Conservation (phyloP, 2,797 vertebrate species). For the Sebastes nivosus region DNA sequence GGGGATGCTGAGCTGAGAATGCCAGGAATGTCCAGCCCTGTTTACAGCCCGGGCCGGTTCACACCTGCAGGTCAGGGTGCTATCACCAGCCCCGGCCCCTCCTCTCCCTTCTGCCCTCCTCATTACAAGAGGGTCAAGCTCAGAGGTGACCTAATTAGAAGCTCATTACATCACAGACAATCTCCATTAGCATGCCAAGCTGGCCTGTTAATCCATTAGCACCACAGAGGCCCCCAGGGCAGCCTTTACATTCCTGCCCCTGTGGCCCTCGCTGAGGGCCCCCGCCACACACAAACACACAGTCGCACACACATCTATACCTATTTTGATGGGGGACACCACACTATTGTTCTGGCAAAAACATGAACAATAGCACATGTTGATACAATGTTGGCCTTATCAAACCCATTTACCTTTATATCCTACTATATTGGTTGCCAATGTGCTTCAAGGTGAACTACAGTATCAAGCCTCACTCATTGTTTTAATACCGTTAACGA, state of each 20-base stretch:
- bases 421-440: neutral
- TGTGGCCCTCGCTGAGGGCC: conserved; percentile 73
- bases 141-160: conserved; percentile 96
- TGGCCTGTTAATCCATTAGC: conserved; percentile 92
- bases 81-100: conserved; percentile 81
- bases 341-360: neutral
- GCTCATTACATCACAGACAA: conserved; percentile 95
- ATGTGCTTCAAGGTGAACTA: neutral
- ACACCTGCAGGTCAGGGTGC: conserved; percentile 87
- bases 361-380: conserved; percentile 4
- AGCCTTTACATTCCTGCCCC: conserved; percentile 86
- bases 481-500: neutral
- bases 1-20: conserved; percentile 82
- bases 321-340: conserved; percentile 30
- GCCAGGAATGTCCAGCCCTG: conserved; percentile 83
- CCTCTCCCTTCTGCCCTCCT: conserved; percentile 76
- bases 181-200: conserved; percentile 92
- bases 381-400: neutral
- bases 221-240: conserved; percentile 83
- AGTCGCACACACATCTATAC: conserved; percentile 33
- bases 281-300: conserved; percentile 66
- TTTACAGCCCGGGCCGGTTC: conserved; percentile 82
- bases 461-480: neutral
- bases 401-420: neutral
- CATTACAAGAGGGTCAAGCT: conserved; percentile 94